Percentiles rank a stretch among this genome's conserved stretches.
Evolutionary conservation across 2,113 vertebrate genomes (phyloP).

Genomic region (human): DNA sequence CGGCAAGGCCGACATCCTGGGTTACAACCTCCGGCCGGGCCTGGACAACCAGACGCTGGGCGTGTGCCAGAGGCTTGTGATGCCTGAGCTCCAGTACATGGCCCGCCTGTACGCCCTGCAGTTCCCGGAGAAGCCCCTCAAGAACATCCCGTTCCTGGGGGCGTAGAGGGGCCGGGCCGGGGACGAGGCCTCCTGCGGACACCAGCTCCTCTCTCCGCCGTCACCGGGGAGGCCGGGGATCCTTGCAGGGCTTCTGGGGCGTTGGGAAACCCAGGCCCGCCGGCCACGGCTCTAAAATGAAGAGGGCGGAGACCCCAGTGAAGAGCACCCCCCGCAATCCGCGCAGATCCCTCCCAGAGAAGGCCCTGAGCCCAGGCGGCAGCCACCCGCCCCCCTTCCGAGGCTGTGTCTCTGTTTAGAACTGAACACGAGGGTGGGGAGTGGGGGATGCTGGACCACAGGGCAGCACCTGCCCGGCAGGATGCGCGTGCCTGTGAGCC

Average conservation of each 20-base stretch:
- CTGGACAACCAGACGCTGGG: conserved; percentile 77
- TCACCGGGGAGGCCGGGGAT: not conserved
- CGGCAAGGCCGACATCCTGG: conserved; percentile 88
- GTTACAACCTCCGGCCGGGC: conserved; percentile 87
- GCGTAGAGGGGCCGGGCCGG: not conserved
- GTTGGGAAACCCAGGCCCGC: not conserved
- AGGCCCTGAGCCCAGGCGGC: too few relatives aligned
- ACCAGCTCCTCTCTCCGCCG: not conserved
- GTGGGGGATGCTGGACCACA: too few relatives aligned
- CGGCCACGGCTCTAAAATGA: not conserved
- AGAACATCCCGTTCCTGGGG: not conserved
- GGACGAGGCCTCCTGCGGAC: not conserved
- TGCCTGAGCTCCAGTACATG: conserved; percentile 91
- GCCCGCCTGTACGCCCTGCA: conserved; percentile 84
- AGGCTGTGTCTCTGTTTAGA: too few relatives aligned
- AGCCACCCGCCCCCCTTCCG: too few relatives aligned
- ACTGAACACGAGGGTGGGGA: too few relatives aligned
- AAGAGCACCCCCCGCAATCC: not conserved
- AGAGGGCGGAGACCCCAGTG: not conserved
- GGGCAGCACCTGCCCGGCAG: too few relatives aligned
- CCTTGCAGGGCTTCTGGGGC: not conserved
- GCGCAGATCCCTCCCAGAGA: too few relatives aligned
- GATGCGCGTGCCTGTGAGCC: too few relatives aligned
- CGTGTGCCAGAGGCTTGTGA: conserved; percentile 84
- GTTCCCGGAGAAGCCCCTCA: conserved; percentile 83